phyloP scores from a whole-genome alignment of 2,113 vertebrate species.

The Edolisoma coerulescens region DNA sequence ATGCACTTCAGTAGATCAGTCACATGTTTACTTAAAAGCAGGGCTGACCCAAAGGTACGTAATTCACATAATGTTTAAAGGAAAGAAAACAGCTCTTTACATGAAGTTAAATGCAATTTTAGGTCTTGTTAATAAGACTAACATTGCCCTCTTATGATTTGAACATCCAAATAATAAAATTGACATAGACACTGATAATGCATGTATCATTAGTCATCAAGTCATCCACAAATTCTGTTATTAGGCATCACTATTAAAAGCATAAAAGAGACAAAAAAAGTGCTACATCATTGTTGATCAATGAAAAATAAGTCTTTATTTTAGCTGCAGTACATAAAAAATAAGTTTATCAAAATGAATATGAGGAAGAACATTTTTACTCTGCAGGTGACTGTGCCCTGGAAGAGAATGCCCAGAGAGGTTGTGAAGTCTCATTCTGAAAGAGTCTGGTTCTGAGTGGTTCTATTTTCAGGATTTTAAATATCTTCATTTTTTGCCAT shows the following conservation, averaged over 20 bases:
- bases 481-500: not conserved
- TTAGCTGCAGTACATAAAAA: not conserved
- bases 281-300: not conserved
- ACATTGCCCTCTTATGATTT: conserved; percentile 33
- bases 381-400: not conserved
- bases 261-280: not conserved
- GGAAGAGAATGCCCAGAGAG: not conserved
- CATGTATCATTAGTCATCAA: not conserved
- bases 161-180: not conserved
- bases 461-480: not conserved
- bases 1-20: not conserved
- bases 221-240: not conserved
- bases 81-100: not conserved
- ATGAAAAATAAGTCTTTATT: not conserved
- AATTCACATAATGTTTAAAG: not conserved
- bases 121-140: not conserved
- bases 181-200: not conserved
- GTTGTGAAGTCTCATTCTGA: not conserved
- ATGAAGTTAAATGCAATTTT: not conserved
- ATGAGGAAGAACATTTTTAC: not conserved
- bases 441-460: not conserved
- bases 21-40: not conserved
- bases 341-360: not conserved
- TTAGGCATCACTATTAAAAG: not conserved
- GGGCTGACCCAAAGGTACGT: not conserved